Base-by-base conservation (phyloP, 2,797 vertebrate species). In the Linurgus olivaceus region DNA sequence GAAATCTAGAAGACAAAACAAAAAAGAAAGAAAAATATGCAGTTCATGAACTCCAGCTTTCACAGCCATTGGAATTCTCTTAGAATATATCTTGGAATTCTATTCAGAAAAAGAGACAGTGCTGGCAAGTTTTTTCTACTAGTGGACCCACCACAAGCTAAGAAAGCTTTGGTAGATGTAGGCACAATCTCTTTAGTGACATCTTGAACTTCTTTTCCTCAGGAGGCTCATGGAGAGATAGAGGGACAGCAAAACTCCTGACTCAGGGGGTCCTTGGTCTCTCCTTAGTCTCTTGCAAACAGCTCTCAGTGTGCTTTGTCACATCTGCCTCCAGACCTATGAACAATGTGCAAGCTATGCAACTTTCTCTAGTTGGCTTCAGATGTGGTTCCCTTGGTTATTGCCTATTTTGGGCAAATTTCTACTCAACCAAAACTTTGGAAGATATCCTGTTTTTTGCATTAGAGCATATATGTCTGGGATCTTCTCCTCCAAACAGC, bases 1-100 rank as follows among this genome's bases (percentile, higher is more conserved):
- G 73, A 91, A 95, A 72, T 83, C 31, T 55, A 88, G 88, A 94
- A 97, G 93, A 95, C 92, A 94, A 93, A 97, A 96, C 83, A 94
- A 93, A 90, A 88, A 94, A 61, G 51, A 84, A 86, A 61, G 29
- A 67, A 90, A 96, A 95, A 66, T 81, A 87, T 29, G 80, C 59
- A 63, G 95, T 92, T 94, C 86, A 50, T 92, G 90, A 96, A 94
- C 93, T 88, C 48, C 7, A 66, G 42, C 37, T 94, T 92, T 94
- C 71, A 86, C 55, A 92, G 59, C 38, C 66, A 73, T 44, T 62
- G 62, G 78, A 45, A 73, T 73, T 68, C 48, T 93, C 55, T 61
- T 73, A 84, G 57, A 85, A 52, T 57, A 6, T 25, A 23, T 87
- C 44, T 61, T 79, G 57, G 40, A 77, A 7, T 13, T 70, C 26